phyloP scores from a whole-genome alignment of 35 echinoderm and acorn worm species.

The Anneissia japonica region DNA sequence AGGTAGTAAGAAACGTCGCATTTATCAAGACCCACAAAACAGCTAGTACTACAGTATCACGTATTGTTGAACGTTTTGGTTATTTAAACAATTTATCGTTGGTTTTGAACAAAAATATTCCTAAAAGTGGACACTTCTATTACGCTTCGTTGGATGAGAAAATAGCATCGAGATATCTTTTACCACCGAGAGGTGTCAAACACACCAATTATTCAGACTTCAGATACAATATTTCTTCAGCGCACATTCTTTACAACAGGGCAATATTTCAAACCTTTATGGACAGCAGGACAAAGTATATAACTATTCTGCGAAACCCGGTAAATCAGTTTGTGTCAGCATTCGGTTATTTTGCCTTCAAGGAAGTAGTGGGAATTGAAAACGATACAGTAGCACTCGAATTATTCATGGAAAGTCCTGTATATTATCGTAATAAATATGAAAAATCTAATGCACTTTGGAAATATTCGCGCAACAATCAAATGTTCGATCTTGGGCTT shows the following conservation, averaged over 20 bases:
- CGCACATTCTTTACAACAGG: conserved; percentile 11
- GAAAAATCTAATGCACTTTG: neutral
- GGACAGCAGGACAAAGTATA: neutral
- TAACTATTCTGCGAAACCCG: conserved; percentile 38
- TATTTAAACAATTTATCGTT: conserved; percentile 29
- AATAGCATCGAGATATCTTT: neutral
- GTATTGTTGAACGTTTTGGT: conserved; percentile 23
- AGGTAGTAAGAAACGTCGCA: neutral
- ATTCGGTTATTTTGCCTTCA: conserved; percentile 17
- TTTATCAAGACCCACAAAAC: conserved; percentile 51
- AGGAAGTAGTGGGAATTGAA: neutral
- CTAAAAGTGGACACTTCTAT: conserved; percentile 3
- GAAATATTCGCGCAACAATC: conserved; percentile 27
- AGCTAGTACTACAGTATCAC: conserved; percentile 30
- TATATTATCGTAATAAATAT: neutral
- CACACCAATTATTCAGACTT: neutral
- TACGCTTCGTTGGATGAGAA: neutral
- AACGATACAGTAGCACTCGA: neutral
- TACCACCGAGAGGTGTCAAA: conserved; percentile 4
- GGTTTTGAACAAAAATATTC: neutral
- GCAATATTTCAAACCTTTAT: conserved; percentile 1
- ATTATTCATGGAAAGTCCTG: neutral
- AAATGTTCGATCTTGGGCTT: conserved; percentile 73
- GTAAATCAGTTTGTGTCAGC: conserved; percentile 38
- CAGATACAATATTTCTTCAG: conserved; percentile 22